Percentiles rank a stretch among this genome's conserved stretches.
phyloP scores from a whole-genome alignment of 2,113 vertebrate genomes.

The Datnioides undecimradiatus region DNA sequence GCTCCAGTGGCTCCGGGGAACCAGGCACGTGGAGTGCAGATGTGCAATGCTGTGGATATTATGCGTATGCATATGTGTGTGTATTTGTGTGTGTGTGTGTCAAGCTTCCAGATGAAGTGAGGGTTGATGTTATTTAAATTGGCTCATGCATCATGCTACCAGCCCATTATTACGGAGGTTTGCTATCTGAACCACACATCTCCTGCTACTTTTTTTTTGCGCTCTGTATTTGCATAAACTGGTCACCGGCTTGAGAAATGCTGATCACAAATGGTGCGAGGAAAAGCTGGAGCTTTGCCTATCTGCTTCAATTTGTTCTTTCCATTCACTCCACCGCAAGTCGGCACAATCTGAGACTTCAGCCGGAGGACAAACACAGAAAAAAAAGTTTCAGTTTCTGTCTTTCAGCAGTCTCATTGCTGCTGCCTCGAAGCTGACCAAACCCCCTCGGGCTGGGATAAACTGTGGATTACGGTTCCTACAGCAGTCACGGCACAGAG shows the following conservation, averaged over 20 bases:
- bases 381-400: constrained; percentile 17
- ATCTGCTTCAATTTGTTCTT: constrained; percentile 70
- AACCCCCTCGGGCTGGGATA: constrained; percentile 4
- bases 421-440: background rate
- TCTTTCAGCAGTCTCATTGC: constrained; percentile 26
- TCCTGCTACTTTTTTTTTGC: constrained; percentile 60
- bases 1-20: constrained; percentile 58
- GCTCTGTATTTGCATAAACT: constrained; percentile 80
- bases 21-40: constrained; percentile 49
- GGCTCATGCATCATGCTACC: constrained; percentile 71
- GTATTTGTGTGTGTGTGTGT: constrained; percentile 29
- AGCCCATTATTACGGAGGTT: constrained; percentile 63
- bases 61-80: constrained; percentile 8
- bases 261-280: constrained; percentile 71
- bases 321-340: constrained; percentile 44
- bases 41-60: constrained; percentile 43
- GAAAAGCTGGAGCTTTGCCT: constrained; percentile 66
- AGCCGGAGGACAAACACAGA: constrained; percentile 32
- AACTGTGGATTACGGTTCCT: background rate
- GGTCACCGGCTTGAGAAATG: constrained; percentile 71
- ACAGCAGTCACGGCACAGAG: background rate
- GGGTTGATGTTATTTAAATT: constrained; percentile 72
- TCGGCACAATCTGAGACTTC: constrained; percentile 13
- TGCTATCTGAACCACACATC: constrained; percentile 76
- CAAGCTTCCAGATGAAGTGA: constrained; percentile 59